phyloP scores from a whole-genome alignment of 2,113 vertebrate species.

The Tetrao urogallus region DNA sequence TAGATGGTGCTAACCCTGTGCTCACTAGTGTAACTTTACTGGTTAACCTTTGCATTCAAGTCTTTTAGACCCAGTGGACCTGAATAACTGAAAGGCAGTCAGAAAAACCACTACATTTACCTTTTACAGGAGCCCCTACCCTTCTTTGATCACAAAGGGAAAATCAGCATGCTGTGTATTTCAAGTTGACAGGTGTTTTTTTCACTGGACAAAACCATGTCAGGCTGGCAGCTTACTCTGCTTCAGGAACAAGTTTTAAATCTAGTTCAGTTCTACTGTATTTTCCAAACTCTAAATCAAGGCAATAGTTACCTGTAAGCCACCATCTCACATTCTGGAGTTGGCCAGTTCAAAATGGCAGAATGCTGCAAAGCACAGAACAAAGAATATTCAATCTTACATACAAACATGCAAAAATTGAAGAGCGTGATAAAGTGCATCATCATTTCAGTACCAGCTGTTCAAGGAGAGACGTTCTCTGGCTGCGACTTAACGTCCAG shows the following conservation, averaged over 20 bases:
- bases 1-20: background rate
- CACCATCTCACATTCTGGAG: constrained; percentile 98
- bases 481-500: constrained; percentile 88
- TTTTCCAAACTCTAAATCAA: background rate
- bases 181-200: background rate
- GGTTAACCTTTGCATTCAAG: background rate
- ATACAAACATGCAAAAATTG: background rate
- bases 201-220: background rate
- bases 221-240: background rate
- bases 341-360: constrained; percentile 96
- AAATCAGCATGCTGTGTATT: background rate
- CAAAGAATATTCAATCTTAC: constrained; percentile 35
- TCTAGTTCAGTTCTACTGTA: background rate
- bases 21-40: background rate
- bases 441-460: constrained; percentile 86
- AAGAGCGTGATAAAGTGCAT: constrained; percentile 31
- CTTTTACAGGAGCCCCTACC: background rate
- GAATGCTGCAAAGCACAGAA: constrained; percentile 85
- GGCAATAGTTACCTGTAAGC: constrained; percentile 90
- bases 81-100: background rate
- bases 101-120: background rate
- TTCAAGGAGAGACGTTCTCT: constrained; percentile 89
- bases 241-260: background rate
- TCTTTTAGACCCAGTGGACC: background rate
- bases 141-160: background rate